Conservation (phyloP, 2,113 vertebrate species). For the Bothrops jararaca region DNA sequence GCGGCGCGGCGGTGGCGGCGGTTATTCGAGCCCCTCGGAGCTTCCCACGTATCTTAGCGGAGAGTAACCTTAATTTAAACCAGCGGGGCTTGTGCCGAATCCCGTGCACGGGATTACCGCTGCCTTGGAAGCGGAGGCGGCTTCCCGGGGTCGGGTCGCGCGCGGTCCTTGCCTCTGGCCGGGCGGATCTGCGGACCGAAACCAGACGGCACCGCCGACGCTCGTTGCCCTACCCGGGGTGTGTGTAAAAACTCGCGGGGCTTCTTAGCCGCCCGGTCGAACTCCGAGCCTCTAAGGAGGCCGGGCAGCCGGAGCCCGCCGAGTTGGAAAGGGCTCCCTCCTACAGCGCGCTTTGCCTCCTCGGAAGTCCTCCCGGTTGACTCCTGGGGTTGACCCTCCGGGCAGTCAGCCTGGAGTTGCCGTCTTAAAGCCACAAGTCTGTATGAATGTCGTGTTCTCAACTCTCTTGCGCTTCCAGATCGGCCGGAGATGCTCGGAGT, state of each 20-base stretch:
- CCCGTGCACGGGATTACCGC: neutral
- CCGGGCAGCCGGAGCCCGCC: neutral
- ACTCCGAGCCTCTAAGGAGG: neutral
- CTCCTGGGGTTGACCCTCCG: neutral
- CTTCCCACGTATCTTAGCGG: neutral
- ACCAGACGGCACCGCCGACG: neutral
- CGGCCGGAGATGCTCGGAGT: conserved; percentile 33
- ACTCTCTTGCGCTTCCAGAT: neutral
- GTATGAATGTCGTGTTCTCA: neutral
- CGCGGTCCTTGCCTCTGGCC: neutral
- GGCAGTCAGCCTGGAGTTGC: neutral
- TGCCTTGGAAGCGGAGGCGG: neutral
- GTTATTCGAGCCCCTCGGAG: neutral
- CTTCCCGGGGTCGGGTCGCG: neutral
- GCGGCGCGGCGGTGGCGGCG: neutral
- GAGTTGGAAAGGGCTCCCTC: neutral
- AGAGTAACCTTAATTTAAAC: neutral
- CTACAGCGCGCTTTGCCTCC: neutral
- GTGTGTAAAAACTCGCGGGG: neutral
- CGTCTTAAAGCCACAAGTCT: neutral
- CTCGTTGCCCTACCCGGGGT: neutral
- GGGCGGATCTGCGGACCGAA: neutral
- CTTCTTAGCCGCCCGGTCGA: neutral
- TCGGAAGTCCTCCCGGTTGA: neutral
- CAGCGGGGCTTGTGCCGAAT: no score